phyloP scores from a whole-genome alignment of 2,797 vertebrate species.

The Chaetophractus vellerosus region DNA sequence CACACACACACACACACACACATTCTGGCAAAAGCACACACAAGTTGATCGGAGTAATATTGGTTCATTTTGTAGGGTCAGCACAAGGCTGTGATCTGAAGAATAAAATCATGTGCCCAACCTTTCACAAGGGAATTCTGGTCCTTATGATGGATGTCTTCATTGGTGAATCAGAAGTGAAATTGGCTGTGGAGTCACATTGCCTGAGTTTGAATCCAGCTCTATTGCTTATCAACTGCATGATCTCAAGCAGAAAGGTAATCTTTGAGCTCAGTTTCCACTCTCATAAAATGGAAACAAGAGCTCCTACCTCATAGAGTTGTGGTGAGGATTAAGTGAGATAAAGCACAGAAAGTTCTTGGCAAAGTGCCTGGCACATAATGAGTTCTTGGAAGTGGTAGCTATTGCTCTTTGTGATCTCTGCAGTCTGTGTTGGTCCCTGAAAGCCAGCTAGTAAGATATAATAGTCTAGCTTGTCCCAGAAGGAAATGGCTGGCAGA shows the following conservation, averaged over 20 bases:
- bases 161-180: conserved; percentile 20
- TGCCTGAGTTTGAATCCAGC: not conserved
- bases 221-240: not conserved
- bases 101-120: not conserved
- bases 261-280: conserved; percentile 33
- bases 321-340: conserved; percentile 17
- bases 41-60: not conserved
- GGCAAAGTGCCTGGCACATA: not conserved
- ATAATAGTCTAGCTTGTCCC: not conserved
- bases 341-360: not conserved
- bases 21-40: not conserved
- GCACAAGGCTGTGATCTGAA: not conserved
- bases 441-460: not conserved
- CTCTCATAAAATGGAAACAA: conserved; percentile 18
- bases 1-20: no score
- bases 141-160: not conserved
- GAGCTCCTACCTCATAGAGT: not conserved
- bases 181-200: not conserved
- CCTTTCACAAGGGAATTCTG: not conserved
- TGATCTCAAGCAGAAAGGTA: conserved; percentile 26
- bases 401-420: conserved; percentile 32
- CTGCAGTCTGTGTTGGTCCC: not conserved
- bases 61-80: not conserved
- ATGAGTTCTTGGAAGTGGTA: conserved; percentile 35
- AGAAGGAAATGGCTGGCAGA: not conserved